Conservation (phyloP, 2,797 vertebrate genomes). For the Gobionotothen gibberifrons region DNA sequence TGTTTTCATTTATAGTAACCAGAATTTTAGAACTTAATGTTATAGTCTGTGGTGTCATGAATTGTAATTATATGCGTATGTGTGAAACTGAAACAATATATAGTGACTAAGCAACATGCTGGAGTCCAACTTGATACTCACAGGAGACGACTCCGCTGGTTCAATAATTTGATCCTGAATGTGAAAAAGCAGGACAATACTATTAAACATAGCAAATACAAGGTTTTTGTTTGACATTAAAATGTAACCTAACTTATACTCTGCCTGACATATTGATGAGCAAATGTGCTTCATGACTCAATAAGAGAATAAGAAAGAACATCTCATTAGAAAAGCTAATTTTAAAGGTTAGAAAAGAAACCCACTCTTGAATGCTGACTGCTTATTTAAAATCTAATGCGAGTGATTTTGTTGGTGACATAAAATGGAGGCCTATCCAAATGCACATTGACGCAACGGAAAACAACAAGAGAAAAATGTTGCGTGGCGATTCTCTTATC, state of each 20-base stretch:
- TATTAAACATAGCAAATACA: background rate
- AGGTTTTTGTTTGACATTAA: background rate
- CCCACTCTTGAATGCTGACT: background rate
- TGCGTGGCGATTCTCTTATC: background rate
- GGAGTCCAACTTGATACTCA: slow-evolving; percentile 1
- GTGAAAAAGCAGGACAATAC: background rate
- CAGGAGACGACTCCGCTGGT: background rate
- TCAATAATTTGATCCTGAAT: background rate
- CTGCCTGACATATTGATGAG: background rate
- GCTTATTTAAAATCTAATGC: background rate
- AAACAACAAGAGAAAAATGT: no score
- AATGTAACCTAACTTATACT: background rate
- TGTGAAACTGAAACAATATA: background rate
- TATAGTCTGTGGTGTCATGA: background rate
- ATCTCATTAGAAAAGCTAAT: background rate
- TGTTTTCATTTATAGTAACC: background rate
- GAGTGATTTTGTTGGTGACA: background rate
- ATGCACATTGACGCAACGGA: fast-evolving
- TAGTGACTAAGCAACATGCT: background rate
- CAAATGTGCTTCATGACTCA: background rate
- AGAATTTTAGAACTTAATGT: background rate
- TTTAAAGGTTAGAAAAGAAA: background rate
- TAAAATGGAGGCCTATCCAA: background rate
- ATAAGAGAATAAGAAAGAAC: background rate
- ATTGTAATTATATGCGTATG: background rate